These are phyloP conservation scores for Ophioninae sp. DNA, from an alignment of 2,888 invertebrate species.

Conservation along the genomic window DNA sequence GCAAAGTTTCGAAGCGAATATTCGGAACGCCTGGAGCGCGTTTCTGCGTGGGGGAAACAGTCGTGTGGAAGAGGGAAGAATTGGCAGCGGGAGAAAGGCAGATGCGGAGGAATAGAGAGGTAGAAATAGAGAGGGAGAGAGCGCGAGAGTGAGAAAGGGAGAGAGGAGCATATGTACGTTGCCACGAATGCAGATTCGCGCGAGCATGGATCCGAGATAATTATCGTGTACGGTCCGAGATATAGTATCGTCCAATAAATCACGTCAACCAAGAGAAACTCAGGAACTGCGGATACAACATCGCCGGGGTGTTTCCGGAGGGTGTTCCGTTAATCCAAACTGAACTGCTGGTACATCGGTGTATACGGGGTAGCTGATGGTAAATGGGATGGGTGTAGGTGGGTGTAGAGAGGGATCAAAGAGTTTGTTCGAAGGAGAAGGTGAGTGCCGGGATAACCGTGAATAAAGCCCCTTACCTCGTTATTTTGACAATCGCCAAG, in stretches of 20 bases:
- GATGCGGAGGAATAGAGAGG: neutral
- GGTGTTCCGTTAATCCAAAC: conserved; percentile 39
- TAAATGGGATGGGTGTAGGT: conserved; percentile 7
- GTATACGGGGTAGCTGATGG: conserved; percentile 27
- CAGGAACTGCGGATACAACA: conserved; percentile 37
- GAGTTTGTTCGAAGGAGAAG: neutral
- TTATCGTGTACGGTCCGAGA: conserved; percentile 48
- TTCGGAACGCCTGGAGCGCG: conserved; percentile 37
- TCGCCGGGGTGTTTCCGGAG: conserved; percentile 32
- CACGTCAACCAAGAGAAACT: conserved; percentile 30
- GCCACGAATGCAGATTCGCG: conserved; percentile 48
- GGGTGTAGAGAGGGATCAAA: neutral
- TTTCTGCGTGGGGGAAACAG: conserved; percentile 20
- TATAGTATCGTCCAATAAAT: conserved; percentile 46
- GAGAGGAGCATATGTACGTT: conserved; percentile 25
- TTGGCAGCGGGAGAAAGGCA: conserved; percentile 3
- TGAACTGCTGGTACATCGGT: conserved; percentile 30
- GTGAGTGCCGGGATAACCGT: neutral
- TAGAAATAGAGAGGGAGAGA: conserved; percentile 4
- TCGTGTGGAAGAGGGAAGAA: conserved; percentile 18
- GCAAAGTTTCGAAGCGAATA: conserved; percentile 49
- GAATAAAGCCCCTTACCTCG: conserved; percentile 1
- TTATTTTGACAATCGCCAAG: conserved; percentile 15
- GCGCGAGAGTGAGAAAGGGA: neutral
- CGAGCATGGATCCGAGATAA: conserved; percentile 56